A percentile compares a stretch with the other conserved stretches of the same genome.
phyloP scores from a whole-genome alignment of 1,140 invertebrate genomes.

The Bombus balteatus region DNA sequence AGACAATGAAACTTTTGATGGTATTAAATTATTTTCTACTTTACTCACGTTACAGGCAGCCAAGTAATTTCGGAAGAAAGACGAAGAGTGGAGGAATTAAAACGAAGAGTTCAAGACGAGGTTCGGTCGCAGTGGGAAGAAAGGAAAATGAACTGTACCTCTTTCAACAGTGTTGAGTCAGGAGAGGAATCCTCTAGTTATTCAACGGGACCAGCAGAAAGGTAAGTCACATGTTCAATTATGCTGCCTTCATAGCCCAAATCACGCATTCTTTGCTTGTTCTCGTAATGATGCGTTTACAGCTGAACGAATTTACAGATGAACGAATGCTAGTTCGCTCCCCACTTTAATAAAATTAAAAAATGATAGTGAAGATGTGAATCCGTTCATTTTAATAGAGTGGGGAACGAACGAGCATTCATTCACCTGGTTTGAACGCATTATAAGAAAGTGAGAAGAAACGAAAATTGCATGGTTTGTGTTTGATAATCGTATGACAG shows the following conservation, averaged over 20 bases:
- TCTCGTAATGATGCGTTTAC: neutral
- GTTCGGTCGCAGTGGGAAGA: constrained; percentile 93
- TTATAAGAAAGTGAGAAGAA: neutral
- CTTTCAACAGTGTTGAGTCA: constrained; percentile 87
- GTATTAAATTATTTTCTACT: neutral
- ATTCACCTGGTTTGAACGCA: too few relatives aligned
- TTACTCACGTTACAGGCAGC: constrained; percentile 84
- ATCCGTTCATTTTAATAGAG: too few relatives aligned
- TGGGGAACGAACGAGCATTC: too few relatives aligned
- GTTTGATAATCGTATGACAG: too few relatives aligned
- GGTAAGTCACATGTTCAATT: constrained; percentile 77
- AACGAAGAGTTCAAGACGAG: constrained; percentile 93
- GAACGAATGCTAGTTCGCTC: too few relatives aligned
- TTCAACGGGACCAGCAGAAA: constrained; percentile 86
- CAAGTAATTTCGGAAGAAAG: constrained; percentile 96
- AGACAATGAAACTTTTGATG: neutral
- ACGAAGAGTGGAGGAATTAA: constrained; percentile 92
- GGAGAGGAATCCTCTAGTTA: constrained; percentile 87
- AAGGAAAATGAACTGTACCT: constrained; percentile 87
- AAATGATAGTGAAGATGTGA: too few relatives aligned
- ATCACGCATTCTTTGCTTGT: neutral
- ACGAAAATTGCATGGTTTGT: neutral
- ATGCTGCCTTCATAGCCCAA: neutral
- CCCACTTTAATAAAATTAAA: too few relatives aligned
- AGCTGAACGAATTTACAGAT: too few relatives aligned